Conservation (phyloP, 2,888 invertebrate species). For the Adelphocoris suturalis region DNA sequence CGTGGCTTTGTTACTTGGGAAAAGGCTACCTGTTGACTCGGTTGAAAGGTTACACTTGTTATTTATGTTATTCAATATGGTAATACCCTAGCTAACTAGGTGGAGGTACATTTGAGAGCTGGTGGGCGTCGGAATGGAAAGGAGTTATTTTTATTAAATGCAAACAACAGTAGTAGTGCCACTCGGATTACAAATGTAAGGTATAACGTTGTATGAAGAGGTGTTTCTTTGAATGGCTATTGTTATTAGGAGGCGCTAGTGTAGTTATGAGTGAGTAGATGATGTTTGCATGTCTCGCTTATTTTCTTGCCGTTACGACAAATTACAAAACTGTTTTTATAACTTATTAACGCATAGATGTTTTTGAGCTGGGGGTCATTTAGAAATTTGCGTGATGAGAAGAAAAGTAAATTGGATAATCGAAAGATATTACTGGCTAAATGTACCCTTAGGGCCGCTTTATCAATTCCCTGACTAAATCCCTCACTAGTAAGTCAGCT, state of each 20-base stretch:
- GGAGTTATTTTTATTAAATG: constrained; percentile 34
- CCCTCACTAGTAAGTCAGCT: too few relatives aligned
- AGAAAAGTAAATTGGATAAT: too few relatives aligned
- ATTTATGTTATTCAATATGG: constrained; percentile 60
- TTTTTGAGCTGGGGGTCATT: too few relatives aligned
- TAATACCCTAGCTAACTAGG: constrained; percentile 21
- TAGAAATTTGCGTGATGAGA: too few relatives aligned
- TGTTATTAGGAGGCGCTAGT: not conserved
- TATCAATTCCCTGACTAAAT: too few relatives aligned
- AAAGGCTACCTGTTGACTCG: constrained; percentile 54
- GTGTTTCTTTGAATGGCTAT: not conserved
- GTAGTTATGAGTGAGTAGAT: not conserved
- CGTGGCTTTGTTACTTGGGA: constrained; percentile 5
- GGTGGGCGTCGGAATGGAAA: constrained; percentile 12
- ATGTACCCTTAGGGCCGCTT: too few relatives aligned
- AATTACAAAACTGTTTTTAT: too few relatives aligned
- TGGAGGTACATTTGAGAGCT: constrained; percentile 37
- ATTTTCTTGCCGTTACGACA: too few relatives aligned
- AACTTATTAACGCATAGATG: too few relatives aligned
- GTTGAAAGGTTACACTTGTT: constrained; percentile 62
- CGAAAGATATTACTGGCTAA: too few relatives aligned
- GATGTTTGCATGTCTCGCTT: not conserved
- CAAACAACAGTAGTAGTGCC: not conserved
- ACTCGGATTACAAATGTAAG: constrained; percentile 32
- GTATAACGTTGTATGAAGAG: not conserved